phyloP scores from a whole-genome alignment of 2,888 invertebrate species.

The Pachliopta kotzebuea region DNA sequence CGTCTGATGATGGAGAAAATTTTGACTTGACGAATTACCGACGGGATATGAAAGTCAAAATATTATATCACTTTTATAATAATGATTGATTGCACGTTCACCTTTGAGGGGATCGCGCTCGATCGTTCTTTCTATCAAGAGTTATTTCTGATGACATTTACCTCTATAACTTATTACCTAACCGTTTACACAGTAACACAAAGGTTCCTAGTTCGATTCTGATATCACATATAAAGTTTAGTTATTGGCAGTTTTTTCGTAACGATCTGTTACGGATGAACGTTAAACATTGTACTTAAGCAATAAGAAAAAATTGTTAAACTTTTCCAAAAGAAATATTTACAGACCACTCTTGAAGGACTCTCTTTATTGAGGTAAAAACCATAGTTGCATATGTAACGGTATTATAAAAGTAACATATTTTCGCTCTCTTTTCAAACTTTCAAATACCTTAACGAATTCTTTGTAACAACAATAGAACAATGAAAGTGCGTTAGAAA shows the following conservation, averaged over 20 bases:
- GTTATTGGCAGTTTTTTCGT: too few relatives aligned
- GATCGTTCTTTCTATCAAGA: neutral
- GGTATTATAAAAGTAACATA: neutral
- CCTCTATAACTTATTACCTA: too few relatives aligned
- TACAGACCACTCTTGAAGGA: too few relatives aligned
- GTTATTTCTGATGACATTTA: neutral
- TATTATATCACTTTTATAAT: slow-evolving; percentile 13
- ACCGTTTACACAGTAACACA: too few relatives aligned
- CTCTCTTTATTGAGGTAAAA: too few relatives aligned
- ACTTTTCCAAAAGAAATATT: too few relatives aligned
- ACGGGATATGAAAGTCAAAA: slow-evolving; percentile 6
- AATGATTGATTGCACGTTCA: slow-evolving; percentile 11
- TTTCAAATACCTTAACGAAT: neutral
- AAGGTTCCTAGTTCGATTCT: too few relatives aligned
- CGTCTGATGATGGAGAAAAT: slow-evolving; percentile 19
- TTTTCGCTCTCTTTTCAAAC: neutral
- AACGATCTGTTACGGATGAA: too few relatives aligned
- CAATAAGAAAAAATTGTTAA: too few relatives aligned
- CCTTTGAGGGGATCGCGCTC: neutral
- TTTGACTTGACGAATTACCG: slow-evolving; percentile 11
- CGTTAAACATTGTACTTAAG: too few relatives aligned
- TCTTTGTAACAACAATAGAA: slow-evolving; percentile 1
- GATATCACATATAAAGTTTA: too few relatives aligned
- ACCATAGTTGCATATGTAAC: too few relatives aligned
- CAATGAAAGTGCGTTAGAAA: neutral